Evolutionary conservation across 2,888 invertebrate genomes (phyloP), one percentile per base, ranked within the genome.

Genomic region (Tridacna crocea): DNA sequence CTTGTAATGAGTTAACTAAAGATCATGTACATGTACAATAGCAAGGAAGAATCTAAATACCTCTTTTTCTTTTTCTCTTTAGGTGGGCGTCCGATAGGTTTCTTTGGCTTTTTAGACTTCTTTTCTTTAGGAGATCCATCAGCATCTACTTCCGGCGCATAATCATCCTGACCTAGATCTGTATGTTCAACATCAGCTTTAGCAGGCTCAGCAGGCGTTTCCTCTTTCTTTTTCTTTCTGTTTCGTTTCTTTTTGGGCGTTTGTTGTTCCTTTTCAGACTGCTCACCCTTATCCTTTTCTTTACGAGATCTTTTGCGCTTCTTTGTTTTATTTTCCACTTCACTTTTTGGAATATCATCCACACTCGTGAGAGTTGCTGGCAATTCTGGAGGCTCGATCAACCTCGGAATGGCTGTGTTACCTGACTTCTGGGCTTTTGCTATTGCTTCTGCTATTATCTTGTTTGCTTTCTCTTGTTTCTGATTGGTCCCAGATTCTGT

Each of bases 391-490:
- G 90, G 88, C 19, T 89, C 84, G 6, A 90, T 60, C 13, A 90
- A 84, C 27, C 81, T 47, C 24, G 84, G 84, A 55, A 87, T 77
- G 13, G 80, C 63, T 8, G 72, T 70, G 24, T 76, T 77, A 12
- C 86, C 88, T 19, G 91, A 89, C 65, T 83, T 84, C 77, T 91
- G 89, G 8, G 92, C 92, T 63, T 91, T 90, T 0, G 90, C 92
- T 15, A 92, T 90, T 24, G 92, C 92, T 82, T 92, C 91, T 24
- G 90, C 89, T 36, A 91, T 90, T 22, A 92, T 92, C 68, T 90
- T 87, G 82, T 92, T 89, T 0, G 92, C 91, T 55, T 92, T 92
- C 72, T 91, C 91, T 75, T 92, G 91, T 58, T 85, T 78, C 55
- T 51, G 70, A 19, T 72, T 17, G 58, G 73, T 60, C 36, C 72